These are phyloP conservation scores for Percopsis omiscomaycus DNA, from an alignment of 2,797 vertebrate genomes.

Conservation along the genomic window DNA sequence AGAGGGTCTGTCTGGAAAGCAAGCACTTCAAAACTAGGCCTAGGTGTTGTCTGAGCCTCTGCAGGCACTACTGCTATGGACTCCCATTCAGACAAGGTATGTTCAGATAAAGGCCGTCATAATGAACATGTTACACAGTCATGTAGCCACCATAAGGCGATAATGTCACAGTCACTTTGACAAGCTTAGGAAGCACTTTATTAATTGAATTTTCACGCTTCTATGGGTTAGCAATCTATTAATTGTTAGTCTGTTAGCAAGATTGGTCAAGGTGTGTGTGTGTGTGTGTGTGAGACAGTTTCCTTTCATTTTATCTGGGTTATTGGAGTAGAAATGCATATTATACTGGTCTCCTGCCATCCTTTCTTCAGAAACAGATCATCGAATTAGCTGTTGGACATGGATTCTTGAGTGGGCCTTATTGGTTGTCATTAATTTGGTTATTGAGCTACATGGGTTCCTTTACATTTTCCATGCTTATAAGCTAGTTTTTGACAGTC, in stretches of 20 bases:
- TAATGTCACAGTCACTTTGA: slow-evolving; percentile 35
- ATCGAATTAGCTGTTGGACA: not conserved
- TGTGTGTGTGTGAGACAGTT: too few species aligned
- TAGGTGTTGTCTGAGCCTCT: too few species aligned
- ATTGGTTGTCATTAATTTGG: not conserved
- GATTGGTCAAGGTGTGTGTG: not conserved
- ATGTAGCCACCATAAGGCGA: slow-evolving; percentile 39
- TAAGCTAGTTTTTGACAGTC: too few species aligned
- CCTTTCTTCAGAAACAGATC: too few species aligned
- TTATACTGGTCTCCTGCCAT: not conserved
- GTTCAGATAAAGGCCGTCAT: slow-evolving; percentile 13
- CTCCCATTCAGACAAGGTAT: too few species aligned
- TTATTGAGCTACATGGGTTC: too few species aligned
- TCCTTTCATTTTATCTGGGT: not conserved
- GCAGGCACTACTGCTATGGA: too few species aligned
- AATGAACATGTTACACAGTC: slow-evolving; percentile 47
- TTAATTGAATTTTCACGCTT: slow-evolving; percentile 47
- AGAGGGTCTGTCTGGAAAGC: not conserved
- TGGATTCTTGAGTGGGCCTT: not conserved
- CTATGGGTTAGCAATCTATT: too few species aligned
- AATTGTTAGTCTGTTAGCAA: too few species aligned
- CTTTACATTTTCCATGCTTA: not conserved
- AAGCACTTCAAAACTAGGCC: not conserved
- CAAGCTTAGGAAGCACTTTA: slow-evolving; percentile 25
- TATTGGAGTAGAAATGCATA: not conserved